Percentiles rank a stretch among this genome's conserved stretches.
Evolutionary conservation across 2,888 invertebrate genomes (phyloP).

Genomic region (Hybos culiciformis): DNA sequence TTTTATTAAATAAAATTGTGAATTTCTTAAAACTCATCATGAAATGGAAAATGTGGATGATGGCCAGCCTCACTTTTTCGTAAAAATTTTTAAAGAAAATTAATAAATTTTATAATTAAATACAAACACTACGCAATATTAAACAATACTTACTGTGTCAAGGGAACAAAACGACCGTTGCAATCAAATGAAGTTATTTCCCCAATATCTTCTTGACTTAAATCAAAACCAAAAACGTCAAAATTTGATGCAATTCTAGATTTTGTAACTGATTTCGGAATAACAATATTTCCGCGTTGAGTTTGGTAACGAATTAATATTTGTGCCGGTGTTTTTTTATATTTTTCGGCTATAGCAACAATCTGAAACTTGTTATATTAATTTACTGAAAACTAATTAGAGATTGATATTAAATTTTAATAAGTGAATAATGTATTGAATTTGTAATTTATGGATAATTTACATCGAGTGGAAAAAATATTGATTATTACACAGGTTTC

Average conservation of each 20-base stretch:
- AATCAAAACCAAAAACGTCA: conserved; percentile 59
- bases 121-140: background rate
- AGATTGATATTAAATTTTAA: too few relatives aligned
- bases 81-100: too few relatives aligned
- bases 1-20: too few relatives aligned
- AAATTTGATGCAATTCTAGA: conserved; percentile 56
- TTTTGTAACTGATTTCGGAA: conserved; percentile 72
- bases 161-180: conserved; percentile 52
- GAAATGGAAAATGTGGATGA: background rate
- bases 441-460: too few relatives aligned
- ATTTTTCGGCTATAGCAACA: conserved; percentile 41
- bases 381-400: too few relatives aligned
- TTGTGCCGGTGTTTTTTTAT: conserved; percentile 51
- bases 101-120: background rate
- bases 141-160: conserved; percentile 40
- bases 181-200: conserved; percentile 55
- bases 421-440: too few relatives aligned
- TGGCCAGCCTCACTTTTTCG: too few relatives aligned
- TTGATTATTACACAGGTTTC: too few relatives aligned
- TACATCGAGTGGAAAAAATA: too few relatives aligned
- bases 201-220: conserved; percentile 51
- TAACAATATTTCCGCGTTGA: conserved; percentile 58
- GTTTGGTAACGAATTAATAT: conserved; percentile 50
- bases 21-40: conserved; percentile 10
- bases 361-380: too few relatives aligned